phyloP scores from a whole-genome alignment of 2,888 invertebrate species.

The Drosophila demipolita region DNA sequence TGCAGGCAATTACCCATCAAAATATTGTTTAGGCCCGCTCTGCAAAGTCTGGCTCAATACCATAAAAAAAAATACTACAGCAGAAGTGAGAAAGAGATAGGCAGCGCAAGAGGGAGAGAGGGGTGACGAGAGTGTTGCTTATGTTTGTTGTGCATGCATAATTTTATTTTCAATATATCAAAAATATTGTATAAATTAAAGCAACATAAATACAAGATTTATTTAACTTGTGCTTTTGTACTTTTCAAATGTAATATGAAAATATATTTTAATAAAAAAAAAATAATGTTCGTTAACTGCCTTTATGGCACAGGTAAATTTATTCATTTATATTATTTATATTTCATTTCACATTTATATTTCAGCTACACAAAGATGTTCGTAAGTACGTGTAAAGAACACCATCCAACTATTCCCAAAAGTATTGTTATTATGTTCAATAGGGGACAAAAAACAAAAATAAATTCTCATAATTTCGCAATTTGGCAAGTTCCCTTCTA shows the following conservation, averaged over 20 bases:
- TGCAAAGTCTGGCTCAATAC: conserved; percentile 12
- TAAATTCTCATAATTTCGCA: conserved; percentile 13
- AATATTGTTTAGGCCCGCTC: conserved; percentile 35
- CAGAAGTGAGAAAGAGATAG: conserved; percentile 23
- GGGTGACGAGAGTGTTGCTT: background rate
- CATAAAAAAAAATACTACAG: background rate
- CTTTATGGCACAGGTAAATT: background rate
- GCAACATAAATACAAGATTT: background rate
- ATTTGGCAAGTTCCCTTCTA: conserved; percentile 11
- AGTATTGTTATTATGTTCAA: background rate
- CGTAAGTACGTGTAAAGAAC: background rate
- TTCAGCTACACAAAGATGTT: background rate
- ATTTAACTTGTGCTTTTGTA: background rate
- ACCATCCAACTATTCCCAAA: background rate
- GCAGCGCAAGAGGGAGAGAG: background rate
- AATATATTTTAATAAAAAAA: background rate
- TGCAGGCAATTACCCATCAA: conserved; percentile 59
- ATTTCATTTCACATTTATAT: background rate
- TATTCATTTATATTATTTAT: background rate
- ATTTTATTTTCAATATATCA: conserved; percentile 11
- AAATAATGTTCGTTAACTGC: background rate
- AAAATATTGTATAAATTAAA: conserved; percentile 8
- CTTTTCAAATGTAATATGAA: background rate
- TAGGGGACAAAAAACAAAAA: background rate
- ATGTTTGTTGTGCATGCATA: conserved; percentile 36